Base-by-base conservation (phyloP, 1,140 invertebrate species). In the Platorchestia sp. region DNA sequence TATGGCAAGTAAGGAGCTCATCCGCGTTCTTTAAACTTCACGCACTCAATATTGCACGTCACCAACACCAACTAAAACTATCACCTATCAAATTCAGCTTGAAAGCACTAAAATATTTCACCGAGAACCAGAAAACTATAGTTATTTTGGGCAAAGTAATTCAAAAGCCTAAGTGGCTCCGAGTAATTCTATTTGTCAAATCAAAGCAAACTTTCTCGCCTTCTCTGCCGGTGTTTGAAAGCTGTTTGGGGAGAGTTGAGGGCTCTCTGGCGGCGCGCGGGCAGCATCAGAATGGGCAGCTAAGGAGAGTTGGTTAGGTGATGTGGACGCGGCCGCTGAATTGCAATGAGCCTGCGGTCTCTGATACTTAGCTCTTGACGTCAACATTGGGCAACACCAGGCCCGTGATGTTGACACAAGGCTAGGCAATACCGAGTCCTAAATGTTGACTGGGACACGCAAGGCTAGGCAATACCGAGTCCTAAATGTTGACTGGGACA, bases 251-350 rank as follows among this genome's bases (percentile, higher is more conserved):
- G 59, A 75, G 59, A 22, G 59, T 75, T 75, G 59, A 75, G 59
- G 59, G 59, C 87, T 89, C n/a, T 27, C 5, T 6, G 87, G 41
- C 87, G 36, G 87, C 87, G 43, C 43, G 22, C 87, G 41, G 3
- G 5, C 41, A 36, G 87, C 87, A 89, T 89, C 87, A 89, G 87
- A 89, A 89, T 89, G 87, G 87, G 43, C 87, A 89, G 87, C 41
- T 3, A 89, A 89, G 87, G 27, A 89, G 87, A 89, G 87, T 41
- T 89, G 87, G 87, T 89, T 44, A 89, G 87, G 43, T 89, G 87
- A 89, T 89, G 87, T 43, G 41, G 59, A 75, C 14, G 59, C 59
- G 27, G 59, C 59, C 3, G 59, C 59, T 75, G 59, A 75, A 75
- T 75, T 36, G 14, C 59, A 75, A 75, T 75, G 59, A 75, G 59